Conservation (phyloP, 2,888 invertebrate genomes). For the Melanotus villosus region DNA sequence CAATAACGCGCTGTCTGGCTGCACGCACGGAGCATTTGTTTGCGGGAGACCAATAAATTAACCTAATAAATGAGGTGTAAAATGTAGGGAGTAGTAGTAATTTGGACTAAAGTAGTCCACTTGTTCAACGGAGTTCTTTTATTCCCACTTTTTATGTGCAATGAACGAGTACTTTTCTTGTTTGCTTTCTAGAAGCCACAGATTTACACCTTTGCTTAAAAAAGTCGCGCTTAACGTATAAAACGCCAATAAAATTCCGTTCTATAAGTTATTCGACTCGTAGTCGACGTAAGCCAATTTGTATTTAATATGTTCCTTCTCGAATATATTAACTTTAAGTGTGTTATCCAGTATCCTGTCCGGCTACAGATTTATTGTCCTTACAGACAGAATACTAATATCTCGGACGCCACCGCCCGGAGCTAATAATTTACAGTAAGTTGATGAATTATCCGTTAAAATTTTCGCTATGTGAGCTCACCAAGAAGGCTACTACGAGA, state of each 20-base stretch:
- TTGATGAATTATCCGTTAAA: too few species aligned
- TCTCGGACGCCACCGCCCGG: conserved; percentile 25
- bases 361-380: conserved; percentile 51
- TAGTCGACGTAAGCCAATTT: conserved; percentile 51
- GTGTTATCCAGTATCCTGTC: conserved; percentile 53
- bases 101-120: conserved; percentile 41
- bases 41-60: conserved; percentile 48
- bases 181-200: conserved; percentile 3
- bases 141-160: conserved; percentile 31
- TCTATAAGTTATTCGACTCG: conserved; percentile 37
- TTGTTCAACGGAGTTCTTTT: conserved; percentile 30
- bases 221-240: neutral
- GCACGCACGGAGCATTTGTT: conserved; percentile 43
- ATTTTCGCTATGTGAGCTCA: too few species aligned
- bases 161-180: conserved; percentile 28
- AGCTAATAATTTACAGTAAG: conserved; percentile 35
- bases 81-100: conserved; percentile 47
- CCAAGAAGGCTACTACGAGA: too few species aligned
- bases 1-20: conserved; percentile 29
- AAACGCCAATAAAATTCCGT: conserved; percentile 24
- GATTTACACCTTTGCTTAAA: conserved; percentile 27
- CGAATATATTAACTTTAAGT: conserved; percentile 55
- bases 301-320: conserved; percentile 54
- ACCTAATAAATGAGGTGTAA: conserved; percentile 51
- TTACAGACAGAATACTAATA: conserved; percentile 51